These are phyloP conservation scores for Chauna torquata DNA, from an alignment of 2,113 vertebrate genomes.

Conservation along the genomic window DNA sequence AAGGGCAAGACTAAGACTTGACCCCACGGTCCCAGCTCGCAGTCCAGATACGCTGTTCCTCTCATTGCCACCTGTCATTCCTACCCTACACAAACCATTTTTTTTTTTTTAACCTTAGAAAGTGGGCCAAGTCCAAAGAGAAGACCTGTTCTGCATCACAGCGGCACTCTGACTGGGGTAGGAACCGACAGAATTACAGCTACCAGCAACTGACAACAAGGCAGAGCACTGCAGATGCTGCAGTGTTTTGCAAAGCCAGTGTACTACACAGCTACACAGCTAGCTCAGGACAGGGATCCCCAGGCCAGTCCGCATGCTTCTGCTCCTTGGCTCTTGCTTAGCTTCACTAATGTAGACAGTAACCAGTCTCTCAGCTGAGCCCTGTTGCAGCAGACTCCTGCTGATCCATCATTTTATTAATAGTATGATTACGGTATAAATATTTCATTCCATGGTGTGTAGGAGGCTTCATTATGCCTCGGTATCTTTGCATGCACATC, in stretches of 20 bases:
- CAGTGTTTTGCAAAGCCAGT: not conserved
- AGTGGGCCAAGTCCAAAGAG: not conserved
- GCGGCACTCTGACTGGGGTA: not conserved
- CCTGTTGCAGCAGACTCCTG: not conserved
- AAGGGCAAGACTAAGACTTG: not conserved
- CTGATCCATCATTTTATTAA: conserved; percentile 61
- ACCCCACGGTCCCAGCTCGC: not conserved
- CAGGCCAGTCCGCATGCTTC: not conserved
- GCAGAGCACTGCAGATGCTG: not conserved
- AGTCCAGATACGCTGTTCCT: not conserved
- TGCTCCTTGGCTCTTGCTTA: not conserved
- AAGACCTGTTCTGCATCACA: not conserved
- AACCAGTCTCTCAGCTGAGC: not conserved
- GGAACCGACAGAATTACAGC: not conserved
- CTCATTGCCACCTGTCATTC: not conserved
- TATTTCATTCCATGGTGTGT: conserved; percentile 47
- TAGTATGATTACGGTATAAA: conserved; percentile 45
- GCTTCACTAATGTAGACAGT: not conserved
- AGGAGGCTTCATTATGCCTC: conserved; percentile 19
- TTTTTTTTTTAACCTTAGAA: not conserved
- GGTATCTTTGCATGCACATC: not conserved
- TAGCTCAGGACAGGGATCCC: not conserved
- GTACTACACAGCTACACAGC: not conserved
- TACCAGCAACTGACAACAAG: not conserved
- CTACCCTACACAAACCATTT: not conserved